Percentiles rank a stretch among this genome's conserved stretches.
Evolutionary conservation across 2,888 invertebrate genomes (phyloP).

Genomic region (Arctia plantaginis): DNA sequence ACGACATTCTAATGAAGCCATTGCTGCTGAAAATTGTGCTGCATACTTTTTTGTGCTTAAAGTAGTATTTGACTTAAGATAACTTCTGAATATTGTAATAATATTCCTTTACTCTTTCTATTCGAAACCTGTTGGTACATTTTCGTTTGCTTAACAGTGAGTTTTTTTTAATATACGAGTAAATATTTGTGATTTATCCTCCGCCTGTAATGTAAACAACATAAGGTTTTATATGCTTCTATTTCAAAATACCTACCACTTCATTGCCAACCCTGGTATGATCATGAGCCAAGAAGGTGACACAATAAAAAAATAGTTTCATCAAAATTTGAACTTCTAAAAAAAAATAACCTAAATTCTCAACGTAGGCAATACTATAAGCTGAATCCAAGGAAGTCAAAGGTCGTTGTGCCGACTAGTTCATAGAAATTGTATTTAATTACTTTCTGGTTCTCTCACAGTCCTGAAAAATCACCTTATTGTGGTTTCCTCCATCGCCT

Average conservation of each 20-base stretch:
- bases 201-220: background rate
- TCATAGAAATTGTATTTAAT: background rate
- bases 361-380: background rate
- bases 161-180: background rate
- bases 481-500: conserved; percentile 14
- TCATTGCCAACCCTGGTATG: background rate
- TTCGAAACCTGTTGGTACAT: background rate
- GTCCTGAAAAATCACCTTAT: conserved; percentile 9
- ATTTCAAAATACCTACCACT: background rate
- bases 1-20: conserved; percentile 37
- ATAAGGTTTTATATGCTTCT: background rate
- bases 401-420: too few species aligned
- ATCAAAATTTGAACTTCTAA: background rate
- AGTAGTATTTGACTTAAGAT: background rate
- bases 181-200: background rate
- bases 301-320: background rate
- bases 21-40: conserved; percentile 30
- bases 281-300: background rate
- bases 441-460: background rate
- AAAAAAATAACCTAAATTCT: background rate
- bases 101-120: background rate
- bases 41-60: background rate
- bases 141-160: background rate
- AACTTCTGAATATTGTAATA: background rate
- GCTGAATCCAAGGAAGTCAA: background rate